Conservation (phyloP, 2,797 vertebrate species). For the Synaphobranchus kaupii region DNA sequence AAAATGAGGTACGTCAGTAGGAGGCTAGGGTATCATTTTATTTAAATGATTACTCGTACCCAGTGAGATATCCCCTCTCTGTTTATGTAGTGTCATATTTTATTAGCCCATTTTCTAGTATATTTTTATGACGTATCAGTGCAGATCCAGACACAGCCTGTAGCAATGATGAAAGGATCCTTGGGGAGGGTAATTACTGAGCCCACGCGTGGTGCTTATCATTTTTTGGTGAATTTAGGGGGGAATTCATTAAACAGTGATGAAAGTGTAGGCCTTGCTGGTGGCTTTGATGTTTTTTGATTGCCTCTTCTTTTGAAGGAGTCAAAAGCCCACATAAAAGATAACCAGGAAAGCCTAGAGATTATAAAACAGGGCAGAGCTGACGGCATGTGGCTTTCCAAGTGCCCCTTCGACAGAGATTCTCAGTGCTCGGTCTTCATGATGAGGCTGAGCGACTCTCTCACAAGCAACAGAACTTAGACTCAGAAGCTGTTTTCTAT, state of each 20-base stretch:
- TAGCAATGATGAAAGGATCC: constrained; percentile 11
- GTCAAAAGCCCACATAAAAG: constrained; percentile 17
- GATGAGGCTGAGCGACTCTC: background rate
- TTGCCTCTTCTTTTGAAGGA: background rate
- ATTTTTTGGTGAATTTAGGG: constrained; percentile 20
- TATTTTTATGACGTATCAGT: background rate
- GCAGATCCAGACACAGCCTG: background rate
- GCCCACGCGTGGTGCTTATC: constrained; percentile 1
- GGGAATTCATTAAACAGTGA: constrained; percentile 19
- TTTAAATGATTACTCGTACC: background rate
- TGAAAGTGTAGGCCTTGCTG: background rate
- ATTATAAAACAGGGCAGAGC: constrained; percentile 2
- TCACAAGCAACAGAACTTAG: background rate
- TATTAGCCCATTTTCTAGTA: constrained; percentile 24
- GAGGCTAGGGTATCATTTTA: constrained; percentile 1
- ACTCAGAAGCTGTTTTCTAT: background rate
- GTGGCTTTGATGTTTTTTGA: constrained; percentile 32
- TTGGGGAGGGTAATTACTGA: background rate
- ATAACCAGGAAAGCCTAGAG: constrained; percentile 9
- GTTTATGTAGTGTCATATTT: background rate
- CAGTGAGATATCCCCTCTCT: background rate
- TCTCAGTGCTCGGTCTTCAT: background rate
- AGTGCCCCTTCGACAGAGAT: background rate
- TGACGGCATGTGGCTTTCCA: background rate
- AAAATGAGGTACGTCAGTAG: constrained; percentile 36